These are phyloP conservation scores for Odobenus rosmarus DNA, from an alignment of 2,113 vertebrate genomes.

Conservation along the genomic window DNA sequence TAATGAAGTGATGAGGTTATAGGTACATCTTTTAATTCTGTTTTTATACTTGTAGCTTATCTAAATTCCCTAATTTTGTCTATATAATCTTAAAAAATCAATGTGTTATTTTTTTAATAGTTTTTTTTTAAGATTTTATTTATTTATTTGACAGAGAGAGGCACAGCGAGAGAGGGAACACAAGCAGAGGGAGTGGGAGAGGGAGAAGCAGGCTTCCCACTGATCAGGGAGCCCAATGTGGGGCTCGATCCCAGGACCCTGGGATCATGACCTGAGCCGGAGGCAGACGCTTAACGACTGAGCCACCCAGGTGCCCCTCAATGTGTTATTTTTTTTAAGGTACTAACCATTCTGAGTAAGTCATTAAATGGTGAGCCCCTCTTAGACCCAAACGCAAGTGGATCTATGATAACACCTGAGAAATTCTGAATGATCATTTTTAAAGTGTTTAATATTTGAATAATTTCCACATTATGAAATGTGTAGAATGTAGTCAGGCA, in stretches of 20 bases:
- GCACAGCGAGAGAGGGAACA: too few relatives aligned
- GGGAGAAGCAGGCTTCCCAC: too few relatives aligned
- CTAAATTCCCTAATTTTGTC: neutral
- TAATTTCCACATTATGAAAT: neutral
- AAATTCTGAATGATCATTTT: neutral
- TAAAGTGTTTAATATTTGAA: neutral
- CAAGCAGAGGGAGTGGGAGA: too few relatives aligned
- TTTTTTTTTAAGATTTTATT: neutral
- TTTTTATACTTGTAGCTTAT: conserved; percentile 3
- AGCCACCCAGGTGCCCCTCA: neutral
- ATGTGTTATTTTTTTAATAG: neutral
- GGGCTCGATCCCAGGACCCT: too few relatives aligned
- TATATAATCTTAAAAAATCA: conserved; percentile 20
- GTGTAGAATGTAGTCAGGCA: neutral
- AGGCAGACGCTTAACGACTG: too few relatives aligned
- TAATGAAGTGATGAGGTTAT: neutral
- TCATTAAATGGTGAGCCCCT: neutral
- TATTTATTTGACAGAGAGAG: too few relatives aligned
- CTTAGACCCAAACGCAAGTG: neutral
- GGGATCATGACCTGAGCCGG: too few relatives aligned
- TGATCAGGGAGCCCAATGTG: too few relatives aligned
- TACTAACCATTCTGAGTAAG: neutral
- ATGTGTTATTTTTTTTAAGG: conserved; percentile 19
- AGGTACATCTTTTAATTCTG: neutral
- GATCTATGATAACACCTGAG: neutral